These are phyloP conservation scores for Parotia lawesii DNA, from an alignment of 2,113 vertebrate genomes.

Conservation along the genomic window DNA sequence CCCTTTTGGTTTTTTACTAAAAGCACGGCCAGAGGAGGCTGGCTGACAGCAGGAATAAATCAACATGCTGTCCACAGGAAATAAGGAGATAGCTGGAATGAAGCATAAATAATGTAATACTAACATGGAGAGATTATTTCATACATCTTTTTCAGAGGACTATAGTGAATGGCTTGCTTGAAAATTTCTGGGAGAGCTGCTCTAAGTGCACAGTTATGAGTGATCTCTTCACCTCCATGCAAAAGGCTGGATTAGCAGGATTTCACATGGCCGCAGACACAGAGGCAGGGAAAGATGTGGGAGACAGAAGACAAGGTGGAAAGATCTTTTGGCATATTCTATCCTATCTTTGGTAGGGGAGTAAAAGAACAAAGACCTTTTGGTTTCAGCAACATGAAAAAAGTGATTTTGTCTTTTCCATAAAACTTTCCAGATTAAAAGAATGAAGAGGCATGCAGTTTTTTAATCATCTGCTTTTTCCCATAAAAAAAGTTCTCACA, in stretches of 20 bases:
- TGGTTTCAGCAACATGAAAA: background rate
- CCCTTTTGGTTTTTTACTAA: constrained; percentile 37
- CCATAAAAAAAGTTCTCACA: background rate
- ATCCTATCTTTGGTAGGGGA: background rate
- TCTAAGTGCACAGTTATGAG: background rate
- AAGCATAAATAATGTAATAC: constrained; percentile 35
- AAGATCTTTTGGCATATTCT: background rate
- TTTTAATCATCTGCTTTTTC: background rate
- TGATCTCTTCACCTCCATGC: background rate
- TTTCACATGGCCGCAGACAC: background rate
- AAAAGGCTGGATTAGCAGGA: background rate
- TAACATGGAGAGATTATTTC: constrained; percentile 15
- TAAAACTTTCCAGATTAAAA: background rate
- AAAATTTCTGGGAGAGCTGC: background rate
- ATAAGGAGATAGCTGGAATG: constrained; percentile 25
- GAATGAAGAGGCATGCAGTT: background rate
- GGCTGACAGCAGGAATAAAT: constrained; percentile 59
- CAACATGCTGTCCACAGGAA: constrained; percentile 43
- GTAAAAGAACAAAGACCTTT: background rate
- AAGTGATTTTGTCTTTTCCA: background rate
- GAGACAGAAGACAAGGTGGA: background rate
- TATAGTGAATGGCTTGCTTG: background rate
- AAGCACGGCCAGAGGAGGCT: constrained; percentile 17
- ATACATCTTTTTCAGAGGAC: background rate
- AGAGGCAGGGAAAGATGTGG: background rate